Evolutionary conservation across 2,797 vertebrate genomes (phyloP).

Genomic region (Danio choprae): DNA sequence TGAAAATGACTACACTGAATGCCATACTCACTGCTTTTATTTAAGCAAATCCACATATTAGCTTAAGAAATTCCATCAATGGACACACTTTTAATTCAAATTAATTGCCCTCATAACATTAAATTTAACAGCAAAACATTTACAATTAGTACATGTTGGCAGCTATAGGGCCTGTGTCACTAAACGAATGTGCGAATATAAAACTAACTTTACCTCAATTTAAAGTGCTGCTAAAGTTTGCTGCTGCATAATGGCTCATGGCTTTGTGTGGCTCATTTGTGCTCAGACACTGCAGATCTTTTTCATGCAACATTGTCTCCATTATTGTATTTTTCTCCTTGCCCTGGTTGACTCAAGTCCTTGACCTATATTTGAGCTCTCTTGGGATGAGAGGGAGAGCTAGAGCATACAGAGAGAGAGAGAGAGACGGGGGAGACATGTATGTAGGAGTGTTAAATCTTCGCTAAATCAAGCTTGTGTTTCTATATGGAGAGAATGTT

Average conservation of each 20-base stretch:
- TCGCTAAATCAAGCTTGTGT: not conserved
- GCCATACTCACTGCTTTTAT: too few species aligned
- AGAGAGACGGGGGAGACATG: conserved; percentile 8
- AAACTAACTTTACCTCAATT: not conserved
- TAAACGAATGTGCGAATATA: too few species aligned
- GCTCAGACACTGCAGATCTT: conserved; percentile 10
- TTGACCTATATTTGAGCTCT: conserved; percentile 66
- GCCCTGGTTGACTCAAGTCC: conserved; percentile 68
- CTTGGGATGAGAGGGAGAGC: conserved; percentile 44
- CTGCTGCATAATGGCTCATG: not conserved
- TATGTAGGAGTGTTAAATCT: conserved; percentile 1
- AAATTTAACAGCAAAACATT: too few species aligned
- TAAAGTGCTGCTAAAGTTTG: conserved; percentile 1
- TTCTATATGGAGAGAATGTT: not conserved
- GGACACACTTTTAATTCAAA: too few species aligned
- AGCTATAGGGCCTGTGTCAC: too few species aligned
- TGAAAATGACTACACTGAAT: too few species aligned
- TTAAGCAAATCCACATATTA: too few species aligned
- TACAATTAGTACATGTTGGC: too few species aligned
- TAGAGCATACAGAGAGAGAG: conserved; percentile 6
- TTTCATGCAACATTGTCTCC: conserved; percentile 53
- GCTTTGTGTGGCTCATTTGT: conserved; percentile 3
- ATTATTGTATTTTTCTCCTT: conserved; percentile 62
- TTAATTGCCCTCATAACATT: too few species aligned
- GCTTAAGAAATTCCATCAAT: too few species aligned